phyloP scores from a whole-genome alignment of 2,113 vertebrate species.

The Prionailurus viverrinus region DNA sequence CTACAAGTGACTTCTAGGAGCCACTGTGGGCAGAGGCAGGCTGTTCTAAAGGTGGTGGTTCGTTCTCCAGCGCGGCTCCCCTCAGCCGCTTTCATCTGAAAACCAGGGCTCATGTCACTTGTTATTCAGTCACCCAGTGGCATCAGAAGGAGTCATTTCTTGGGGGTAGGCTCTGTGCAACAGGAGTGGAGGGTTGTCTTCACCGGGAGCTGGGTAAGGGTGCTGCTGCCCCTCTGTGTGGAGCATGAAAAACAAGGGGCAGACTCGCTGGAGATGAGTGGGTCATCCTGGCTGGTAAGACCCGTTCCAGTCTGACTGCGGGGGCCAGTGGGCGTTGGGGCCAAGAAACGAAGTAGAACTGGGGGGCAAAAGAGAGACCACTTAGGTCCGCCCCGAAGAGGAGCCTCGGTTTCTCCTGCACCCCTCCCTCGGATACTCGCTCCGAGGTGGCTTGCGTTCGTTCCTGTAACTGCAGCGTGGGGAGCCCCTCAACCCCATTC shows the following conservation, averaged over 20 bases:
- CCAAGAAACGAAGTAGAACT: not conserved
- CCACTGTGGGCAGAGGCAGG: constrained; percentile 54
- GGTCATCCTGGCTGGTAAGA: not conserved
- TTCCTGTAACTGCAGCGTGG: not conserved
- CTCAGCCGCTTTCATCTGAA: constrained; percentile 58
- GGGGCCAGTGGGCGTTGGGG: not conserved
- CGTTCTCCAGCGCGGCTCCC: constrained; percentile 23
- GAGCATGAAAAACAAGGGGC: not conserved
- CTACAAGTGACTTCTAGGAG: constrained; percentile 65
- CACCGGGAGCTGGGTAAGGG: not conserved
- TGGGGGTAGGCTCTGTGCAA: constrained; percentile 15
- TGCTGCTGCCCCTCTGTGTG: not conserved
- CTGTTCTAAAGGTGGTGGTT: not conserved
- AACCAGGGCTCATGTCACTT: constrained; percentile 39
- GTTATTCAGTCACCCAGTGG: constrained; percentile 44
- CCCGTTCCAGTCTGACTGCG: not conserved
- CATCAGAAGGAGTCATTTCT: constrained; percentile 52
- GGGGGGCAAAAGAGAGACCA: not conserved
- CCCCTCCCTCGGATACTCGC: not conserved
- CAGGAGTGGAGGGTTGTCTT: not conserved
- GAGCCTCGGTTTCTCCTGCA: not conserved
- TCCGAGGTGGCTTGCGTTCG: not conserved
- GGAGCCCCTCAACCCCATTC: not conserved
- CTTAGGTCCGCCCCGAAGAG: not conserved
- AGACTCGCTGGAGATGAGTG: not conserved